These are phyloP conservation scores for Halictus ligatus DNA, from an alignment of 2,888 invertebrate species.

Conservation along the genomic window DNA sequence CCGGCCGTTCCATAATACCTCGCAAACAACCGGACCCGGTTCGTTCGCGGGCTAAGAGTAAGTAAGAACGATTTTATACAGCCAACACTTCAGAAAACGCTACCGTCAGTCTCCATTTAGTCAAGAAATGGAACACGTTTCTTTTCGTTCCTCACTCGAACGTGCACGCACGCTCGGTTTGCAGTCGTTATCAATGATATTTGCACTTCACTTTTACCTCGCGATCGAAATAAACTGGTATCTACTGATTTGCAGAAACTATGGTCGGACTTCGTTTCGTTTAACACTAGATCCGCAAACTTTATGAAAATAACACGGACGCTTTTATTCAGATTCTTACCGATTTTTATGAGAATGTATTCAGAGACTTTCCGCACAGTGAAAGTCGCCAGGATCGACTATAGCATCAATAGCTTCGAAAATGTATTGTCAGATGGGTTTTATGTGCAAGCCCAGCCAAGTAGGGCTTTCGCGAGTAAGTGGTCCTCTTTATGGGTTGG, in stretches of 20 bases:
- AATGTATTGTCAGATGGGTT: not conserved
- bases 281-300: no score
- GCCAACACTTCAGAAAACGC: not conserved
- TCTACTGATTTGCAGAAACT: not conserved
- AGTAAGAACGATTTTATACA: conserved; percentile 5
- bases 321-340: no score
- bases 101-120: not conserved
- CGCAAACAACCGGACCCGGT: conserved; percentile 1
- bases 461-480: conserved; percentile 1
- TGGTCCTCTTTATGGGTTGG: not conserved
- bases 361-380: no score
- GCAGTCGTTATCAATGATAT: not conserved
- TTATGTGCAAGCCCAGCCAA: not conserved
- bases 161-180: not conserved
- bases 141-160: not conserved
- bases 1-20: not conserved
- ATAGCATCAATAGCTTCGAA: not conserved
- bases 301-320: no score
- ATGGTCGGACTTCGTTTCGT: no score
- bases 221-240: no score
- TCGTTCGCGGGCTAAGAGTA: not conserved
- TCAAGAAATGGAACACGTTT: not conserved
- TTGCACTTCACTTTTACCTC: not conserved
- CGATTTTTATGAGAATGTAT: no score
- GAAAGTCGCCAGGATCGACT: not conserved